Conservation (phyloP, 2,888 invertebrate species). For the Ferrisia virgata region DNA sequence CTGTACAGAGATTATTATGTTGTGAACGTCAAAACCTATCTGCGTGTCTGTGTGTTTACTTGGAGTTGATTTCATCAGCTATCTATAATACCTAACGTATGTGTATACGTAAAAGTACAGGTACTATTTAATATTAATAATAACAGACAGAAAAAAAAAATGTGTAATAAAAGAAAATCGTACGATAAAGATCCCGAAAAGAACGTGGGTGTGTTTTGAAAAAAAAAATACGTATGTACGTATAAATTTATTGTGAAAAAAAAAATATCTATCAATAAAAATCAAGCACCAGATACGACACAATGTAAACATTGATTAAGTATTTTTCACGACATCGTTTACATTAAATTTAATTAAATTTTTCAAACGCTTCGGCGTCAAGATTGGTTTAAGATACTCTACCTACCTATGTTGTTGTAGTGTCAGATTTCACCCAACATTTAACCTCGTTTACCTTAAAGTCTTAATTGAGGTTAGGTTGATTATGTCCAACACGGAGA, state of each 20-base stretch:
- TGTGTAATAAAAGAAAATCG: too few species aligned
- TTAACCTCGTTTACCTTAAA: slow-evolving; percentile 10
- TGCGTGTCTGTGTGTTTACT: too few species aligned
- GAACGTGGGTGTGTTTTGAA: too few species aligned
- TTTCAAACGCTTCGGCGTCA: background rate
- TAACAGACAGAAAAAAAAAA: too few species aligned
- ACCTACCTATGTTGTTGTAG: background rate
- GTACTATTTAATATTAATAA: too few species aligned
- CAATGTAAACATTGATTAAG: background rate
- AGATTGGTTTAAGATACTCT: background rate
- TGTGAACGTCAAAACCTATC: too few species aligned
- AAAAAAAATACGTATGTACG: background rate
- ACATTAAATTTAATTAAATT: background rate
- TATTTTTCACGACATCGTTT: background rate
- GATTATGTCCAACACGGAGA: slow-evolving; percentile 15
- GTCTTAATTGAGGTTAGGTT: slow-evolving; percentile 22
- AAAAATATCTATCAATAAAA: background rate
- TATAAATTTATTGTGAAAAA: background rate
- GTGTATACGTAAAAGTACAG: too few species aligned
- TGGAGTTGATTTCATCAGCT: too few species aligned
- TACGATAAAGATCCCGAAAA: too few species aligned
- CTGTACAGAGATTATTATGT: too few species aligned
- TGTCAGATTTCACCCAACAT: slow-evolving; percentile 11
- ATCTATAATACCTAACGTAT: too few species aligned
- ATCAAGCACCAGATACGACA: background rate